Base-by-base conservation (phyloP, 1,140 invertebrate genomes). In the Glomeris maerens region DNA sequence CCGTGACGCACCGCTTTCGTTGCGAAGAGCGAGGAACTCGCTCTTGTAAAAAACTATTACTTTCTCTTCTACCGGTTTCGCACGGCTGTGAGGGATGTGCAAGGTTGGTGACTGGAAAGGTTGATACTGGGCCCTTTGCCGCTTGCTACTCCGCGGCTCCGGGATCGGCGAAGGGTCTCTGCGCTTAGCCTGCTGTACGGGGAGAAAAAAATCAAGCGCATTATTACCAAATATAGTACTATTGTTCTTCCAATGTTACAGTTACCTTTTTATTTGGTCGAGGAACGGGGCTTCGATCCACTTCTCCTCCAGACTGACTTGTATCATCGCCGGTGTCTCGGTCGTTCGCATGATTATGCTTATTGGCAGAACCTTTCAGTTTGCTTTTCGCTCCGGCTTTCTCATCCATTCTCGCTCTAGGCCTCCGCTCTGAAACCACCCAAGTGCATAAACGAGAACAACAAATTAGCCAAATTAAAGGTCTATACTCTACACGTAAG, bases 21-120 rank as follows among this genome's bases (percentile, higher is more conserved):
- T 92, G 56, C 89, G 74, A 1, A 92, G 85, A 23, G 87, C 88
- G 56, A 94, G 68, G 70, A 90, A 92, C 70, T 89, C 62, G 39
- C 65, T 65, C 55, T 68, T 72, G 53, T 69, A 65, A 50, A 70
- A 65, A 5, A 71, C 53, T 61, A 85, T 83, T 23, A 87, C 75
- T 65, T 87, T 87, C 49, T 89, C 84, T 59, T 87, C 84, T 20
- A 74, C 70, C 42, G 70, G 69, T 60, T 76, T 77, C 39, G 14
- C 73, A 70, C 7, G 75, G 70, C 28, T 77, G 78, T 25, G 74
- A 27, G 10, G 61, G 52, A 14, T 75, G 78, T 0, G 73, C 13
- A 83, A 80, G 26, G 81, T 66, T 0, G 84, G 83, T 54, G 81
- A 83, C 59, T 89, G 85, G 67, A 84, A 89, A 5, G 80, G 76